Percentiles rank a stretch among this genome's conserved stretches.
phyloP scores from a whole-genome alignment of 2,888 invertebrate genomes.

The Chrysodeixis includens region DNA sequence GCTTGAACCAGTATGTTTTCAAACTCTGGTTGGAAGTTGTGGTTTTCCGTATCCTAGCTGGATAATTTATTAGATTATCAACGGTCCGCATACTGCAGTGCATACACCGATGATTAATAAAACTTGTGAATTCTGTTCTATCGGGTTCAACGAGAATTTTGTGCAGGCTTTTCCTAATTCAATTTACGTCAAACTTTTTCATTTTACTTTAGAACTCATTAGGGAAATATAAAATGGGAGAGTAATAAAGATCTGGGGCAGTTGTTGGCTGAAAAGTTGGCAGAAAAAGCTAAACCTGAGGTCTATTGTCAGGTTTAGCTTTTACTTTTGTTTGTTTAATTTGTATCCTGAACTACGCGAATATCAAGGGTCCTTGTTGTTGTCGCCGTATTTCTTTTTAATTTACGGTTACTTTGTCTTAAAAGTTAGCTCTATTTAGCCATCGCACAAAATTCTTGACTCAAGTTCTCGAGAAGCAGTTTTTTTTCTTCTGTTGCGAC shows the following conservation, averaged over 20 bases:
- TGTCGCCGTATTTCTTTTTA: too few species aligned
- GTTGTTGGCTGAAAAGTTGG: neutral
- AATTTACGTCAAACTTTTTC: slow-evolving; percentile 3
- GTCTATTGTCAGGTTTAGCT: neutral
- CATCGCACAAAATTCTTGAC: too few species aligned
- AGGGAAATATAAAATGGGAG: neutral
- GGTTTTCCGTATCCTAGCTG: slow-evolving; percentile 56
- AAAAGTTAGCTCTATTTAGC: too few species aligned
- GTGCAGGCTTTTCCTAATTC: slow-evolving; percentile 6
- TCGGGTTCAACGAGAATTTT: slow-evolving; percentile 32
- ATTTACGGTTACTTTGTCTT: too few species aligned
- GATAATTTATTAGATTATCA: slow-evolving; percentile 67
- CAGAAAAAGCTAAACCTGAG: too few species aligned
- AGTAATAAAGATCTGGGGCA: neutral
- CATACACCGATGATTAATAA: slow-evolving; percentile 53
- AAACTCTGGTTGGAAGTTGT: slow-evolving; percentile 44
- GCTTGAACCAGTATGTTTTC: slow-evolving; percentile 20
- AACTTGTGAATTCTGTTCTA: slow-evolving; percentile 22
- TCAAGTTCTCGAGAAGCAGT: too few species aligned
- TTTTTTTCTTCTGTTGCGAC: too few species aligned
- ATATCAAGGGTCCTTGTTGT: too few species aligned
- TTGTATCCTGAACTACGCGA: too few species aligned
- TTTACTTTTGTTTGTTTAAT: too few species aligned
- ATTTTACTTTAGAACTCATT: slow-evolving; percentile 3
- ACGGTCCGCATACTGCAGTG: slow-evolving; percentile 51